Conservation (phyloP, 2,888 invertebrate genomes). For the Ectemnius lituratus region DNA sequence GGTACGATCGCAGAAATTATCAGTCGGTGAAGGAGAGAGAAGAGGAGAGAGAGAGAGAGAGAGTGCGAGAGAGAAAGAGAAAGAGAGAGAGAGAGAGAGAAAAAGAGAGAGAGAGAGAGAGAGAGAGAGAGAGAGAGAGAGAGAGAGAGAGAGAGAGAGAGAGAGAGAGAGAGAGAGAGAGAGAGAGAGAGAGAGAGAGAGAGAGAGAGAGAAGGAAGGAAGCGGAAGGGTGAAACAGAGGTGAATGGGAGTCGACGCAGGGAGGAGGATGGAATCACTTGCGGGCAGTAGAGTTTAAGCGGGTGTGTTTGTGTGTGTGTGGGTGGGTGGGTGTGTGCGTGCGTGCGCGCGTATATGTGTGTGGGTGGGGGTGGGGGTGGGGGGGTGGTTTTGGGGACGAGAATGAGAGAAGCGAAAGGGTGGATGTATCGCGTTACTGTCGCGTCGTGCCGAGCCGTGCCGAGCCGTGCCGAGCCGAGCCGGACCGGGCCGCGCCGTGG, state of each 20-base stretch:
- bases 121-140: conserved; percentile 4
- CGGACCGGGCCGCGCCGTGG: too few species aligned
- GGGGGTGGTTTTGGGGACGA: neutral
- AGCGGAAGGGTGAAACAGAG: conserved; percentile 16
- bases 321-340: too few species aligned
- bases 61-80: neutral
- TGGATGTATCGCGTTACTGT: conserved; percentile 62
- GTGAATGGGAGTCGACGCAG: neutral
- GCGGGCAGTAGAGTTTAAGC: too few species aligned
- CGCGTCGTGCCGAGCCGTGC: neutral
- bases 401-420: conserved; percentile 7
- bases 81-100: conserved; percentile 22
- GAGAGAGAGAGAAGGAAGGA: conserved; percentile 31
- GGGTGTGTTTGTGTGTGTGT: too few species aligned
- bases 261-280: too few species aligned
- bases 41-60: neutral
- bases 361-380: too few species aligned
- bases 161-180: neutral
- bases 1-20: conserved; percentile 1
- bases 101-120: neutral
- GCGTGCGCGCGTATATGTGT: too few species aligned
- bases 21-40: neutral
- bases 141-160: conserved; percentile 12
- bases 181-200: neutral
- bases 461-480: too few species aligned